Evolutionary conservation across 2,113 vertebrate species (phyloP), one percentile per base, ranked within the genome.

Genomic region (Lepisosteus osseus): DNA sequence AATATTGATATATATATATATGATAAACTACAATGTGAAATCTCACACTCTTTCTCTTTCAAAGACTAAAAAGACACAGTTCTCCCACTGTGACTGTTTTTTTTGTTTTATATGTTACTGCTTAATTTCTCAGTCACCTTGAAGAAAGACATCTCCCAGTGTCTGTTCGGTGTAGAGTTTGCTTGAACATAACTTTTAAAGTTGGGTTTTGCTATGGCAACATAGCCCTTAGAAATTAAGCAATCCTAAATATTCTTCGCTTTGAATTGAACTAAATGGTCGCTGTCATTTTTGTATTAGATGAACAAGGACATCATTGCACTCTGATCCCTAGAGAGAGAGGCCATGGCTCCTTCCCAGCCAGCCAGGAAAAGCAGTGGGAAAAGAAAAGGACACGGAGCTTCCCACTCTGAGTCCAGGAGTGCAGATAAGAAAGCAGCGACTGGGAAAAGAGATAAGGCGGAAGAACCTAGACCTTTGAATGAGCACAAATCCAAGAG

Each of bases 301-400:
- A 29, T 29, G 29, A 29, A 29, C 29, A 29, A 29, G 29, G 29
- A 29, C 29, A 29, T 29, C 29, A 29, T 29, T 29, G 29, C 29
- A 29, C 29, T 29, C 29, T 29, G 29, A 29, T 29, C 29, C 29
- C 29, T 51, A 54, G 7, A 13, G 72, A 57, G 43, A 71, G n/a
- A 7, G 54, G 61, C 9, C 55, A 90, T 90, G 82, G 66, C 88
- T 57, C 84, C 80, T 1, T 72, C 74, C 12, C 88, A 88, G 70
- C 77, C 80, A 40, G 41, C 76, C 72, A 64, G 47, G 15, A 82
- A 65, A 65, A 61, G 9, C 12, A 73, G 73, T 70, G 68, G 65
- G 4, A 62, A 76, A 76, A 65, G 54, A 61, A 70, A 78, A 17
- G 54, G 29, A 29, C 29, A 13, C 11, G 1, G 65, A 75, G 62